Evolutionary conservation across 2,113 vertebrate genomes (phyloP).

Genomic region (Notothenia coriiceps): DNA sequence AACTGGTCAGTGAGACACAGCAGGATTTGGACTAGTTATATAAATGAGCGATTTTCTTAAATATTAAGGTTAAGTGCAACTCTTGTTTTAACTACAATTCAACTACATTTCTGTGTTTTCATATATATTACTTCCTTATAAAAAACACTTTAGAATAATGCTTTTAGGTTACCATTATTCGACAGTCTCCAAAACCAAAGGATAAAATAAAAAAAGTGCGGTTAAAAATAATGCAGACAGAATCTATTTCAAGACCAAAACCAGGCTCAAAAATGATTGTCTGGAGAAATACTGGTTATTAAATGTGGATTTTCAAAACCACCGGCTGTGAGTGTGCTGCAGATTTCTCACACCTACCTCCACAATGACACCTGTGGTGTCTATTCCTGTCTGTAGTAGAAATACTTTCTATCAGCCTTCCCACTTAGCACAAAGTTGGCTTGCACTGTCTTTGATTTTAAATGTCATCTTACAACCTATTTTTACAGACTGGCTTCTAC

Average conservation of each 20-base stretch:
- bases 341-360: slow-evolving; percentile 49
- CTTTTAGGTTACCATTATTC: too few relatives aligned
- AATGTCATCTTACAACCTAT: slow-evolving; percentile 43
- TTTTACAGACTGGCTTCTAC: slow-evolving; percentile 9
- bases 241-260: slow-evolving; percentile 12
- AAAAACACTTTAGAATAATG: too few relatives aligned
- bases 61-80: not conserved
- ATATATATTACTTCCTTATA: not conserved
- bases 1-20: not conserved
- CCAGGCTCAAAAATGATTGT: slow-evolving; percentile 14
- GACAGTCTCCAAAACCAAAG: not conserved
- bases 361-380: slow-evolving; percentile 48
- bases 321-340: slow-evolving; percentile 33
- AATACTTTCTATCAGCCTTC: slow-evolving; percentile 36
- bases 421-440: slow-evolving; percentile 17
- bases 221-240: slow-evolving; percentile 1
- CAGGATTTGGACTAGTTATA: slow-evolving; percentile 14
- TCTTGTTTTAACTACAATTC: not conserved
- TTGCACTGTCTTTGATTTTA: slow-evolving; percentile 36
- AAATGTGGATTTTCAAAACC: slow-evolving; percentile 25
- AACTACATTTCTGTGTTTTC: not conserved
- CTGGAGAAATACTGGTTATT: slow-evolving; percentile 25
- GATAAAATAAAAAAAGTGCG: not conserved
- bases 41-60: not conserved
- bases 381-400: slow-evolving; percentile 44